These are phyloP conservation scores for Piscicola geometra DNA, from an alignment of 2,888 invertebrate genomes.

Conservation along the genomic window DNA sequence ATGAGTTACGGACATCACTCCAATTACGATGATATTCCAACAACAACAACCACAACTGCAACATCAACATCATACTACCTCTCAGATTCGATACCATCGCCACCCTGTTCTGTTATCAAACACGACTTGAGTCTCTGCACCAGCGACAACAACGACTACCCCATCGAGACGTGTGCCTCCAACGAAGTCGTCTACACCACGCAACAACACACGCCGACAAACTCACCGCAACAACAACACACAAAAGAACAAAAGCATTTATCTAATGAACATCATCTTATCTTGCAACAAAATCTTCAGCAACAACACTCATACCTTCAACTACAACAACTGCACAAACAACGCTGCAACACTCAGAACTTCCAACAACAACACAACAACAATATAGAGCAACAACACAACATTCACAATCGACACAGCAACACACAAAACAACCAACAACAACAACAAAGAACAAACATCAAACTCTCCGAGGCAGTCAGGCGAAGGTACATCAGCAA, in stretches of 20 bases:
- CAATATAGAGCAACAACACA: neutral
- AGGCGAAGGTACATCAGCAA: conserved; percentile 4
- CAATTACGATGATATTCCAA: too few relatives aligned
- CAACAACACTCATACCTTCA: neutral
- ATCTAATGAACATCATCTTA: too few relatives aligned
- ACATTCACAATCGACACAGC: neutral
- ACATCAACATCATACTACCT: too few relatives aligned
- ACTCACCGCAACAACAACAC: neutral
- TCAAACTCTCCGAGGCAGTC: neutral
- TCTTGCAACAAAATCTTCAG: too few relatives aligned
- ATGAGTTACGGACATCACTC: too few relatives aligned
- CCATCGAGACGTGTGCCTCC: conserved; percentile 9
- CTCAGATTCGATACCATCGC: too few relatives aligned
- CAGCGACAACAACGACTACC: conserved; percentile 2
- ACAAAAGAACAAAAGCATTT: neutral
- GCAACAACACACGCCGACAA: neutral
- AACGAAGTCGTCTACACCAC: conserved; percentile 31
- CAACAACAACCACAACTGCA: too few relatives aligned
- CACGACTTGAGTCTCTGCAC: conserved; percentile 14
- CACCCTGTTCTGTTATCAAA: conserved; percentile 20
- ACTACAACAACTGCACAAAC: neutral
- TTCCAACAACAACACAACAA: neutral
- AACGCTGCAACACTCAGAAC: too few relatives aligned
- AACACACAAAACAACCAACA: neutral
- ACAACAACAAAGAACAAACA: neutral